Conservation (phyloP, 1,140 invertebrate genomes). For the Holcopasites calliopsidis region DNA sequence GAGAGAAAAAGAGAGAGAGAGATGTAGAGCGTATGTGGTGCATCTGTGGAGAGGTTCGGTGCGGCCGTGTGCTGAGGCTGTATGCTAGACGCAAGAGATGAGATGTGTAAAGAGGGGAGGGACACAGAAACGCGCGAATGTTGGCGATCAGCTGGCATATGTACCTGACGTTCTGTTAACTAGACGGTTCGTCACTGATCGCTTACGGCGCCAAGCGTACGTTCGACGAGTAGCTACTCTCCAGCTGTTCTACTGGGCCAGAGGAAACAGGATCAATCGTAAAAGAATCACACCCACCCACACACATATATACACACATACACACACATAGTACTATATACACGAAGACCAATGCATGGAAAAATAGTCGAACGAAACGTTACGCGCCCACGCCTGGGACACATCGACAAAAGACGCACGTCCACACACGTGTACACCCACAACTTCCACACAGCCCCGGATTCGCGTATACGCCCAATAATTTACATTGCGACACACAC, state of each 20-base stretch:
- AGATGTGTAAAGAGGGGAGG: neutral
- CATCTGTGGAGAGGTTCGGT: constrained; percentile 7
- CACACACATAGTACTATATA: neutral
- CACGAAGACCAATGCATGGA: too few species aligned
- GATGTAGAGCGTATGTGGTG: neutral
- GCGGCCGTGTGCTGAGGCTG: constrained; percentile 43
- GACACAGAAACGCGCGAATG: neutral
- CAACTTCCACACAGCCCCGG: constrained; percentile 2
- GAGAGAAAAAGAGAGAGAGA: constrained; percentile 3
- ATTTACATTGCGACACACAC: constrained; percentile 10
- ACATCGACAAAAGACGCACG: constrained; percentile 1
- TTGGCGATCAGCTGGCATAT: too few species aligned
- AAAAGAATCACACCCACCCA: too few species aligned
- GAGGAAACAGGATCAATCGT: too few species aligned
- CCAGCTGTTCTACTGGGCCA: constrained; percentile 18
- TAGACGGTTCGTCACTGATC: constrained; percentile 48
- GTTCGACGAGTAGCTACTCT: constrained; percentile 46
- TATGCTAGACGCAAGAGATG: constrained; percentile 33
- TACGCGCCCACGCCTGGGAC: constrained; percentile 29
- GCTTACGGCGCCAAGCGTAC: constrained; percentile 41
- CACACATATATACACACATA: neutral
- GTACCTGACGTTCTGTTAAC: constrained; percentile 29
- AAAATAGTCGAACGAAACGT: constrained; percentile 41
- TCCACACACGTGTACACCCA: neutral
- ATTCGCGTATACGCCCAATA: constrained; percentile 7